Percentiles rank a stretch among this genome's conserved stretches.
Evolutionary conservation across 2,113 vertebrate genomes (phyloP).

Genomic region (Brachypodius melanocephalos): DNA sequence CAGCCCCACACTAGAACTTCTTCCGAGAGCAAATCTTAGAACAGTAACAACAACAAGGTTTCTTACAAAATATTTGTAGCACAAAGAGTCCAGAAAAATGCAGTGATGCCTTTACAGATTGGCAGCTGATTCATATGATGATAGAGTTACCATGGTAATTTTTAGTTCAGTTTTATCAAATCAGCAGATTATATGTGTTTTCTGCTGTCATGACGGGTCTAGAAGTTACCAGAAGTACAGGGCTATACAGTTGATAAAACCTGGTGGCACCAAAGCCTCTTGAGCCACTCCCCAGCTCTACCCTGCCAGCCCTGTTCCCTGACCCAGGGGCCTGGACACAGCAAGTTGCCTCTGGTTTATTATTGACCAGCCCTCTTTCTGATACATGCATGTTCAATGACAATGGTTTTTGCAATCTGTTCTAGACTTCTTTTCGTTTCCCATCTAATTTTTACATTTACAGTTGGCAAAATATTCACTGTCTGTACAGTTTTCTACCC

Average conservation of each 20-base stretch:
- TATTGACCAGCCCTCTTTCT: neutral
- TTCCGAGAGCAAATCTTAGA: neutral
- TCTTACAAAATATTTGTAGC: neutral
- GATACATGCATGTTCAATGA: neutral
- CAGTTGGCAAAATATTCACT: neutral
- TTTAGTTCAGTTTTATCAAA: neutral
- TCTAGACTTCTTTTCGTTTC: neutral
- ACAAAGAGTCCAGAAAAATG: neutral
- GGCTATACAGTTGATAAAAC: neutral
- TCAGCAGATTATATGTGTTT: neutral
- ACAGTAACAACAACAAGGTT: neutral
- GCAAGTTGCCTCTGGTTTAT: neutral
- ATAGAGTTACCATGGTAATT: neutral
- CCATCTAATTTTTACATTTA: neutral
- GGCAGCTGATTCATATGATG: neutral
- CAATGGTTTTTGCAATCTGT: neutral
- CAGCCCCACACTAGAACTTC: neutral
- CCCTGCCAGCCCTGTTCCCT: neutral
- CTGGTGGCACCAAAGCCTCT: neutral
- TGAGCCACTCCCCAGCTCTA: neutral
- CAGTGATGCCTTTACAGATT: neutral
- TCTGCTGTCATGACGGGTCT: neutral
- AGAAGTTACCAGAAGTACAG: neutral
- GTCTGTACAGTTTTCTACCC: neutral
- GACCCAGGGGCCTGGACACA: rapidly evolving